A percentile compares a stretch with the other conserved stretches of the same genome.
Conservation (phyloP, 1,140 invertebrate species). For the Lethrus apterus region DNA sequence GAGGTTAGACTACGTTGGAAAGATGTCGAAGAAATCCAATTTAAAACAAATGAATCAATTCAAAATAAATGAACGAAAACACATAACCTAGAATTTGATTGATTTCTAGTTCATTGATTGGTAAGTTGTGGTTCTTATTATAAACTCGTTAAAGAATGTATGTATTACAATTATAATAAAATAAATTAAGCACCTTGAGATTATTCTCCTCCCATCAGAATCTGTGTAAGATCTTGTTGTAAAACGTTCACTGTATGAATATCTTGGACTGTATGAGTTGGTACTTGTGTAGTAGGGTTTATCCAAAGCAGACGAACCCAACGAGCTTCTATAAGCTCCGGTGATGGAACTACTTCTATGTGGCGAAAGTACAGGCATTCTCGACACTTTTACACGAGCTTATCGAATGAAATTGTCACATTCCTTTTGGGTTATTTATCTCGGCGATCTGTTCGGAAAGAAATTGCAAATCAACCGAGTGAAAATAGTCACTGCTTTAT, state of each 20-base stretch:
- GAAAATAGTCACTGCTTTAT: no score
- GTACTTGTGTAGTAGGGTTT: conserved; percentile 45
- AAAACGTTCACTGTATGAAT: conserved; percentile 43
- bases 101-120: not conserved
- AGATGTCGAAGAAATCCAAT: not conserved
- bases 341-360: conserved; percentile 41
- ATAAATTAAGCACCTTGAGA: conserved; percentile 29
- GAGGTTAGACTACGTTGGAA: not conserved
- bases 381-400: conserved; percentile 22
- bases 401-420: not conserved
- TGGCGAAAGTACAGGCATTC: conserved; percentile 53
- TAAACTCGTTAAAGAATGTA: not conserved
- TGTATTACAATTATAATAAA: not conserved
- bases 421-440: not conserved
- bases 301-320: conserved; percentile 44
- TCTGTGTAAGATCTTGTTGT: conserved; percentile 43
- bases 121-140: no score
- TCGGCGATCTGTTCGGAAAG: not conserved
- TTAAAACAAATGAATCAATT: not conserved
- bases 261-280: conserved; percentile 42
- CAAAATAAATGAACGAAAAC: not conserved
- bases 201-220: conserved; percentile 35
- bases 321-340: conserved; percentile 46
- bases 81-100: not conserved
- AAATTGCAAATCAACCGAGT: not conserved